phyloP scores from a whole-genome alignment of 2,797 vertebrate genomes.

The Ctenopoma kingsleyae region DNA sequence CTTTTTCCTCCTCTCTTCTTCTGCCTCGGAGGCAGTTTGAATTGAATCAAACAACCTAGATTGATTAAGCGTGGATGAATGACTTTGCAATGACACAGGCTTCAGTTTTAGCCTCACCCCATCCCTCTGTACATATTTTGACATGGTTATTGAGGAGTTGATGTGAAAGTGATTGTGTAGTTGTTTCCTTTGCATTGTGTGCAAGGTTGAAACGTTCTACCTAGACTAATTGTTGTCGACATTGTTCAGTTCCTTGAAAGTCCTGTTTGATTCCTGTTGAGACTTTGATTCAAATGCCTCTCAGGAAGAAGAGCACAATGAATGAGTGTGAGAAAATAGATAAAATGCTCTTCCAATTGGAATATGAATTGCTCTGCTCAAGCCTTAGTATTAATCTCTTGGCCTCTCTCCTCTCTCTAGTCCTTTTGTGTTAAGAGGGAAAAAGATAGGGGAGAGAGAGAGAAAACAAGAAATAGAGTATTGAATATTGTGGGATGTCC shows the following conservation, averaged over 20 bases:
- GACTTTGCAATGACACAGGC: constrained; percentile 77
- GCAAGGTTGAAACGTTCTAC: constrained; percentile 41
- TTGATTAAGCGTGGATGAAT: constrained; percentile 82
- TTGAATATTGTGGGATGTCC: constrained; percentile 84
- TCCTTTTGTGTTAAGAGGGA: constrained; percentile 63
- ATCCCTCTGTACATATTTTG: constrained; percentile 72
- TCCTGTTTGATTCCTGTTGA: constrained; percentile 61
- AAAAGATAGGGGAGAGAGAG: constrained; percentile 23
- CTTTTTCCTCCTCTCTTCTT: constrained; percentile 48
- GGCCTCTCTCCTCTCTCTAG: constrained; percentile 74
- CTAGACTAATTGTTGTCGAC: constrained; percentile 41
- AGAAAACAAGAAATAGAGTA: constrained; percentile 51
- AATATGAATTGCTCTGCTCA: constrained; percentile 77
- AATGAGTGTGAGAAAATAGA: constrained; percentile 77
- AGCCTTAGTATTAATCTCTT: constrained; percentile 77
- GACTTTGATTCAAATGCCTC: constrained; percentile 61
- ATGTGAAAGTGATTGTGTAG: constrained; percentile 60
- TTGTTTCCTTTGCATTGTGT: constrained; percentile 55
- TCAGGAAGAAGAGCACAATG: constrained; percentile 59
- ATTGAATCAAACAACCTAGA: constrained; percentile 80
- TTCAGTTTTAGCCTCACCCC: constrained; percentile 56
- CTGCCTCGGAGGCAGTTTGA: constrained; percentile 73
- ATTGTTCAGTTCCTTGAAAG: constrained; percentile 63
- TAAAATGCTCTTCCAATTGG: constrained; percentile 71
- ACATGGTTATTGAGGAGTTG: constrained; percentile 68